Percentiles rank a stretch among this genome's conserved stretches.
Conservation (phyloP, 2,113 vertebrate genomes). For the Vulpes ferrilata region DNA sequence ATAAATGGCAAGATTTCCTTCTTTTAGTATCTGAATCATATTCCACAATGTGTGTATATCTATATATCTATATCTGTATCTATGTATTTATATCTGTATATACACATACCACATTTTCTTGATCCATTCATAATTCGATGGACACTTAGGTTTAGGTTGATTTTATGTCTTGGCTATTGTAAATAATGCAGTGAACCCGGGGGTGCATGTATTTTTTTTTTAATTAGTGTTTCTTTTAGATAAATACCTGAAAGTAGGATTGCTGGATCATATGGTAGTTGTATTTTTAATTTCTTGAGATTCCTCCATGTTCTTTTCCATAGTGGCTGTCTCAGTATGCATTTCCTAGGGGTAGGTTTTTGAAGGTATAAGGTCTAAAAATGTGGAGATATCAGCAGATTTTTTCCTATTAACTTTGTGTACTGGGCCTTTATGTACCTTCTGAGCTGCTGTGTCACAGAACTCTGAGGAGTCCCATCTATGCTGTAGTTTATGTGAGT, state of each 20-base stretch:
- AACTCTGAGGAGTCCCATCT: neutral
- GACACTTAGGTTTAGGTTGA: neutral
- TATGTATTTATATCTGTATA: neutral
- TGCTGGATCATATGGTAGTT: neutral
- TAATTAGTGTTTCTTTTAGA: neutral
- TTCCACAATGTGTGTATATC: neutral
- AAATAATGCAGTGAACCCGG: neutral
- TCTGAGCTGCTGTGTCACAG: neutral
- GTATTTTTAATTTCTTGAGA: neutral
- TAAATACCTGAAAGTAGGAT: neutral
- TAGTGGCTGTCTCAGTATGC: neutral
- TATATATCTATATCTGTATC: neutral
- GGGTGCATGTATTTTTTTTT: neutral
- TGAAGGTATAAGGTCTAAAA: slow-evolving; percentile 19
- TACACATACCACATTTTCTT: neutral
- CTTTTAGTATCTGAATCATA: neutral
- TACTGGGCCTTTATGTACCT: neutral
- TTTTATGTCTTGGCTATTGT: neutral
- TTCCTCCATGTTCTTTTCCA: neutral
- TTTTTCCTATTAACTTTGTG: slow-evolving; percentile 9
- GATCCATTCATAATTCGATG: neutral
- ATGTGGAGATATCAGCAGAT: neutral
- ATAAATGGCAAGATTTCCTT: neutral
- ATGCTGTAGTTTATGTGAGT: neutral
- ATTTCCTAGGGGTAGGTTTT: neutral